phyloP scores from a whole-genome alignment of 2,113 vertebrate genomes.

The Austrofundulus limnaeus region DNA sequence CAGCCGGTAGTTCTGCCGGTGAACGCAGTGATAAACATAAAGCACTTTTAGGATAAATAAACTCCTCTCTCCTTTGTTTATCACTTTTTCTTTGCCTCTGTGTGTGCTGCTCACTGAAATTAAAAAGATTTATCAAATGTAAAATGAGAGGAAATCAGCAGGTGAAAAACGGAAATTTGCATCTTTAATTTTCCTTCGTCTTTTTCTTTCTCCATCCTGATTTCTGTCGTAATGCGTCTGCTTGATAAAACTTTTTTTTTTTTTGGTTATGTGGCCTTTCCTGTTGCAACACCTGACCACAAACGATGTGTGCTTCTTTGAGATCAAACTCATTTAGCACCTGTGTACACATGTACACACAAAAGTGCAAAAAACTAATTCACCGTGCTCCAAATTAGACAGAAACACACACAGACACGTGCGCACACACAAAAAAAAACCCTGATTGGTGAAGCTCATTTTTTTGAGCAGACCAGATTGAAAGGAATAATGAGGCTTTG shows the following conservation, averaged over 20 bases:
- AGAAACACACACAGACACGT: constrained; percentile 16
- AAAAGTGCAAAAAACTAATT: constrained; percentile 18
- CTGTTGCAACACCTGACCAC: constrained; percentile 27
- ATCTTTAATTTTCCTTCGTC: background rate
- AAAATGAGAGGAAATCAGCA: background rate
- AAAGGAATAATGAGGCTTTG: constrained; percentile 71
- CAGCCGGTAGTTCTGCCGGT: constrained; percentile 19
- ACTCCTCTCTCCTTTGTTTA: constrained; percentile 29
- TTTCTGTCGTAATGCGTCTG: constrained; percentile 19
- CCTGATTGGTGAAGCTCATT: constrained; percentile 59
- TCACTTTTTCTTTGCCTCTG: constrained; percentile 3
- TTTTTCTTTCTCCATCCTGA: background rate
- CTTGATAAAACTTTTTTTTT: constrained; percentile 54
- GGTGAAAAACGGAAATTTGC: background rate
- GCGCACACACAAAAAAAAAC: background rate
- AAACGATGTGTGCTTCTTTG: constrained; percentile 46
- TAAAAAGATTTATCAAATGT: background rate
- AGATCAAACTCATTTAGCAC: constrained; percentile 58
- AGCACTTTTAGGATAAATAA: constrained; percentile 45
- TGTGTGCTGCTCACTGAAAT: background rate
- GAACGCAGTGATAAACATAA: constrained; percentile 7
- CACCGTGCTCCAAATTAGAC: constrained; percentile 30
- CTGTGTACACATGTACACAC: background rate
- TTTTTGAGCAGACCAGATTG: constrained; percentile 35
- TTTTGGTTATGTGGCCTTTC: constrained; percentile 39